phyloP scores from a whole-genome alignment of 2,888 invertebrate species.

The Himalopsyche tibetana region DNA sequence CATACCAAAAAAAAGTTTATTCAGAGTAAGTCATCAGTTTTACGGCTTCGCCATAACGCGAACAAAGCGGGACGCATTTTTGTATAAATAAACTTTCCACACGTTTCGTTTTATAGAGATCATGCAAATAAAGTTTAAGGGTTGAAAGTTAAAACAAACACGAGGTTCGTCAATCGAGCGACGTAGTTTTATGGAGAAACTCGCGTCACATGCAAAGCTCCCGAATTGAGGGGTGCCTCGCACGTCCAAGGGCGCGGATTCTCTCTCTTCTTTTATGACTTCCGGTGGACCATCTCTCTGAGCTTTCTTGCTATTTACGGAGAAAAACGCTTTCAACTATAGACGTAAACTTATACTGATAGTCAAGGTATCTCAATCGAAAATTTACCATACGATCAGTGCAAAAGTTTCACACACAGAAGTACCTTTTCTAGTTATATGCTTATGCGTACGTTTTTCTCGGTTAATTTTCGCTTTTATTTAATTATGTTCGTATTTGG shows the following conservation, averaged over 20 bases:
- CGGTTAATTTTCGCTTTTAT: too few relatives aligned
- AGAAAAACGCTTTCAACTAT: conserved; percentile 40
- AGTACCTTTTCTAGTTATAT: too few relatives aligned
- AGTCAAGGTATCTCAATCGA: conserved; percentile 35
- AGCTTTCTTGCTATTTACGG: conserved; percentile 40
- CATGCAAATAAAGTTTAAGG: conserved; percentile 61
- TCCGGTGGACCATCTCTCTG: conserved; percentile 2
- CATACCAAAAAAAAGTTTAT: conserved; percentile 38
- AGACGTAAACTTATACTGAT: conserved; percentile 35
- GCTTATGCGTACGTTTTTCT: too few relatives aligned
- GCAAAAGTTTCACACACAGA: background rate
- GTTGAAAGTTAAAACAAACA: conserved; percentile 54
- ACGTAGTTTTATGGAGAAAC: conserved; percentile 52
- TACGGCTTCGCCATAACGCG: conserved; percentile 40
- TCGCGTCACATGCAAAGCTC: conserved; percentile 46
- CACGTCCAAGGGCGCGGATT: conserved; percentile 42
- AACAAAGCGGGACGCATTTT: conserved; percentile 42
- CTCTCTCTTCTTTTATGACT: conserved; percentile 27
- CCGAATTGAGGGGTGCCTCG: conserved; percentile 14
- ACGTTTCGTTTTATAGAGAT: conserved; percentile 54
- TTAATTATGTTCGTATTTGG: too few relatives aligned
- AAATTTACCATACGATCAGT: conserved; percentile 34
- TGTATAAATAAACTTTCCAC: conserved; percentile 43
- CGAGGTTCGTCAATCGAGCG: conserved; percentile 48
- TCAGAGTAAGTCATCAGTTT: conserved; percentile 42